Conservation (phyloP, 2,113 vertebrate species). For the Tupaia chinensis region DNA sequence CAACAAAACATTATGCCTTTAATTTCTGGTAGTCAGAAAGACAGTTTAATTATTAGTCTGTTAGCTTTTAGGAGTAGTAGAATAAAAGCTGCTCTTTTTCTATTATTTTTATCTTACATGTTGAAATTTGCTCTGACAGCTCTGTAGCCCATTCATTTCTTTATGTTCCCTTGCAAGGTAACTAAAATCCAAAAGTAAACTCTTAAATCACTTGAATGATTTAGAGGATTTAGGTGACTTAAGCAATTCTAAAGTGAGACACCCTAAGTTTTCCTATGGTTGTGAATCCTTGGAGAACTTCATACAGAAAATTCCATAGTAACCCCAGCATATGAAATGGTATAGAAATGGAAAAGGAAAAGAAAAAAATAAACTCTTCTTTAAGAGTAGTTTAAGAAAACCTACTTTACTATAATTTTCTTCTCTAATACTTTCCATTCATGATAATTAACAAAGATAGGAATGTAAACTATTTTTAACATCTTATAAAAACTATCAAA, state of each 20-base stretch:
- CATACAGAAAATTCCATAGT: neutral
- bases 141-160: neutral
- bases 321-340: neutral
- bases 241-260: constrained; percentile 25
- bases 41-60: neutral
- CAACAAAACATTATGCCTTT: neutral
- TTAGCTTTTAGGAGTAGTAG: neutral
- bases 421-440: neutral
- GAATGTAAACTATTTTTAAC: constrained; percentile 12
- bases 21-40: neutral
- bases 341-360: neutral
- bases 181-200: constrained; percentile 36
- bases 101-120: constrained; percentile 30
- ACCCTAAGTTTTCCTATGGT: neutral
- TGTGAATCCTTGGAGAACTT: constrained; percentile 1
- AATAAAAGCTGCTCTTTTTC: neutral
- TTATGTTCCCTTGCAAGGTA: neutral
- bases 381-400: neutral
- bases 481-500: neutral
- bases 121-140: neutral
- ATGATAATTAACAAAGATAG: neutral
- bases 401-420: neutral
- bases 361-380: neutral
- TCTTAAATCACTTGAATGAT: neutral
- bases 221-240: constrained; percentile 19